Conservation (phyloP, 2,113 vertebrate genomes). For the Nannospalax galili region DNA sequence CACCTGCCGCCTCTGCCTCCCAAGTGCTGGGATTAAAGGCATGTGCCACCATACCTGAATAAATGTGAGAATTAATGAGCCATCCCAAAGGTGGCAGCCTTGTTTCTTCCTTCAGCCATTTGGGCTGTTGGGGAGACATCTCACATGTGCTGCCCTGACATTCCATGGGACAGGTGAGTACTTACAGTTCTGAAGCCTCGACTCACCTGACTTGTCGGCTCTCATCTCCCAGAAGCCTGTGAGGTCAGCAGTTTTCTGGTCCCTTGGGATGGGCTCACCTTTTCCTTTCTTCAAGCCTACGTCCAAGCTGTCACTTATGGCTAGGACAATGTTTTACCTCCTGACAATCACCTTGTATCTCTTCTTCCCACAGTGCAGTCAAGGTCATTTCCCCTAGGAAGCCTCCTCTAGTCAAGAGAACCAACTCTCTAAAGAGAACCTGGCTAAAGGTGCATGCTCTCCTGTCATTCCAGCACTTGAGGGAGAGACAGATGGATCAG, state of each 20-base stretch:
- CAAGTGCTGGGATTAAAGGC: no score
- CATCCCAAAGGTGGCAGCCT: neutral
- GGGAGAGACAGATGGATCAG: neutral
- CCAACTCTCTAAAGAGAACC: neutral
- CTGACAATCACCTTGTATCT: neutral
- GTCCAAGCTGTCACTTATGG: constrained; percentile 28
- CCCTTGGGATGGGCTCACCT: neutral
- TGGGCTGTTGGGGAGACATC: no score
- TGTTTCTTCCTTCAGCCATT: neutral
- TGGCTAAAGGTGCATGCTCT: neutral
- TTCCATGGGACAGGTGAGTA: neutral
- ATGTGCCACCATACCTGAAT: no score
- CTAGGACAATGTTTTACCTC: neutral
- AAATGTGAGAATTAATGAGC: neutral
- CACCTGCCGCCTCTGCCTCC: no score
- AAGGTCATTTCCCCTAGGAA: constrained; percentile 34
- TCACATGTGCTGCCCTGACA: neutral
- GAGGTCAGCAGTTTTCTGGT: neutral
- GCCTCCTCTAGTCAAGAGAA: neutral
- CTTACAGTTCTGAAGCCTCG: neutral
- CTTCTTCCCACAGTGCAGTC: neutral
- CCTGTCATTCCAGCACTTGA: neutral
- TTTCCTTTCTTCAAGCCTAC: neutral
- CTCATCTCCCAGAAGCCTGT: neutral
- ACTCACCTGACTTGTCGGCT: neutral